Evolutionary conservation across 2,797 vertebrate genomes (phyloP).

Genomic region (Eurystomus glaucurus): DNA sequence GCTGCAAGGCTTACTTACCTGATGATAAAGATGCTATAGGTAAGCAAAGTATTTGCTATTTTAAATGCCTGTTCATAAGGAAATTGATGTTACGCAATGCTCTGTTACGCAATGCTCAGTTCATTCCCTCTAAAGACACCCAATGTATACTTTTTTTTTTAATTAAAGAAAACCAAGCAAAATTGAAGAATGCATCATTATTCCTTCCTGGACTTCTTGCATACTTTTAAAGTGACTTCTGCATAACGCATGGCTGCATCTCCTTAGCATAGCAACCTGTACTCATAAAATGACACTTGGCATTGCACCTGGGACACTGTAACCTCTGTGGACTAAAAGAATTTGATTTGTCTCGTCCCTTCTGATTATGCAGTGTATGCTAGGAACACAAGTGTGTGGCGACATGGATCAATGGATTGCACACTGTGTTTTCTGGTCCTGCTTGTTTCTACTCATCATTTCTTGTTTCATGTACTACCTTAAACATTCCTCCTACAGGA

Average conservation of each 20-base stretch:
- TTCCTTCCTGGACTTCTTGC: constrained; percentile 34
- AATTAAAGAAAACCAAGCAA: not conserved
- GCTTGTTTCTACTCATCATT: constrained; percentile 53
- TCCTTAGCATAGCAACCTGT: constrained; percentile 46
- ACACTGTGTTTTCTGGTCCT: constrained; percentile 36
- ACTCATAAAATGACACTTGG: constrained; percentile 60
- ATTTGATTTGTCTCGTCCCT: constrained; percentile 58
- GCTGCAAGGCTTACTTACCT: not conserved
- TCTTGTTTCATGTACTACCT: not conserved
- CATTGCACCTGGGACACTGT: constrained; percentile 50
- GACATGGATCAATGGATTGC: constrained; percentile 58
- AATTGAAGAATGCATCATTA: constrained; percentile 16
- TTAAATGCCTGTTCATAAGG: not conserved
- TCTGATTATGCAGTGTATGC: constrained; percentile 68
- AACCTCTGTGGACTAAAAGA: constrained; percentile 62
- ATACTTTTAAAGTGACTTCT: constrained; percentile 57
- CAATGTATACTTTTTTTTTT: not conserved
- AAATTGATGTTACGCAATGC: not conserved
- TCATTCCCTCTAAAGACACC: not conserved
- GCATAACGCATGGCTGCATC: not conserved
- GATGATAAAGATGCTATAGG: not conserved
- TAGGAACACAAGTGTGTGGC: constrained; percentile 51
- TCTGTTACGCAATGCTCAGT: not conserved
- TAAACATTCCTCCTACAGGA: not conserved
- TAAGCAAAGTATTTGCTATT: constrained; percentile 29